Evolutionary conservation across 2,113 vertebrate genomes (phyloP).

Genomic region (Hemicordylus capensis): DNA sequence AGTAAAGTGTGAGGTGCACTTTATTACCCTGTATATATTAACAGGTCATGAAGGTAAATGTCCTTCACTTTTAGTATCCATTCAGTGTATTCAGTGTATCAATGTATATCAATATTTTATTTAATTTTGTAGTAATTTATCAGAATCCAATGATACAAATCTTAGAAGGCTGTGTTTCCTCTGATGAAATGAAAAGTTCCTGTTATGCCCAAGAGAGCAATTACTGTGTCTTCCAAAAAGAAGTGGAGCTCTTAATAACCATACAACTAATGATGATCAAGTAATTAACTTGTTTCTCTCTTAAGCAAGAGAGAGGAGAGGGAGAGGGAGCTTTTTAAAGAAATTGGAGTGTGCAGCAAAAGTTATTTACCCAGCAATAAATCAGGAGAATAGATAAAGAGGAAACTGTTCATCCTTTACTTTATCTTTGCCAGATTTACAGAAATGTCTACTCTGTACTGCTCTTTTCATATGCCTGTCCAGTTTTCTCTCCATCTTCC

Average conservation of each 20-base stretch:
- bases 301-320: not conserved
- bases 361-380: not conserved
- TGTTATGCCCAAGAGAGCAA: constrained; percentile 11
- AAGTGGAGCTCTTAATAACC: constrained; percentile 3
- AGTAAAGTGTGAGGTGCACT: not conserved
- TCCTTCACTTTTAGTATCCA: not conserved
- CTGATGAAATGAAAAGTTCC: not conserved
- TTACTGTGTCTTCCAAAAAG: not conserved
- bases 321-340: not conserved
- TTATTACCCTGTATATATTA: not conserved
- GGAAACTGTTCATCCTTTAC: fast-evolving
- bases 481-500: fast-evolving
- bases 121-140: not conserved
- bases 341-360: not conserved
- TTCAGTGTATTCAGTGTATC: too few relatives aligned
- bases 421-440: not conserved
- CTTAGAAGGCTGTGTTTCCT: not conserved
- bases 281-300: constrained; percentile 30
- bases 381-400: not conserved
- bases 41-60: not conserved
- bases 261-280: constrained; percentile 8
- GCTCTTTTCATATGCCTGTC: not conserved
- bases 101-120: not conserved
- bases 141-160: not conserved
- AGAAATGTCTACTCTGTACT: fast-evolving